Conservation (phyloP, 1,140 invertebrate species). For the Asbolus verrucosus region DNA sequence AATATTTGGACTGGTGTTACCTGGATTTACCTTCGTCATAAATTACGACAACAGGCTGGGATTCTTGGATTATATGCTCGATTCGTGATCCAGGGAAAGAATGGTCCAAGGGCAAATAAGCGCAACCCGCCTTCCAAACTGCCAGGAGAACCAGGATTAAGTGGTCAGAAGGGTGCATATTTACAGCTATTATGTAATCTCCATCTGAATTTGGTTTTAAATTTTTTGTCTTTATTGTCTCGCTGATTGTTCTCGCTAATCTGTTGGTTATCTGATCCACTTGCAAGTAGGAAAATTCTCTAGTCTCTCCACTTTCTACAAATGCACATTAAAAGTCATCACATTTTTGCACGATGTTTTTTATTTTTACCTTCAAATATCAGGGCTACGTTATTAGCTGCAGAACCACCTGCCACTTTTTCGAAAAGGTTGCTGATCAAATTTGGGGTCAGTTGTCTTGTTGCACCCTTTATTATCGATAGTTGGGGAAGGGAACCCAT, state of each 20-base stretch:
- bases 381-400: slow-evolving; percentile 56
- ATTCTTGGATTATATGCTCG: slow-evolving; percentile 81
- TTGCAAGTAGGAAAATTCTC: slow-evolving; percentile 54
- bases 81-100: slow-evolving; percentile 80
- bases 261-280: slow-evolving; percentile 56
- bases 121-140: slow-evolving; percentile 84
- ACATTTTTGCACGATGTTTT: no score
- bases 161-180: slow-evolving; percentile 79
- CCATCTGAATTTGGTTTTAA: slow-evolving; percentile 70
- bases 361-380: slow-evolving; percentile 63
- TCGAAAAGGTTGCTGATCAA: slow-evolving; percentile 58
- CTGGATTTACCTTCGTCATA: slow-evolving; percentile 68
- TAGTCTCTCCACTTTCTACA: slow-evolving; percentile 49
- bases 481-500: slow-evolving; percentile 62
- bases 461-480: slow-evolving; percentile 62
- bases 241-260: slow-evolving; percentile 45
- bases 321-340: no score
- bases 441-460: slow-evolving; percentile 51
- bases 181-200: slow-evolving; percentile 79
- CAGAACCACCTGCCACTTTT: slow-evolving; percentile 49
- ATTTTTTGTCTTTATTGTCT: slow-evolving; percentile 13
- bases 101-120: slow-evolving; percentile 85
- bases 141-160: slow-evolving; percentile 78
- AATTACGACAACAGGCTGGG: slow-evolving; percentile 77
- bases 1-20: not conserved